Conservation (phyloP, 2,888 invertebrate genomes). For the Acronicta leporina region DNA sequence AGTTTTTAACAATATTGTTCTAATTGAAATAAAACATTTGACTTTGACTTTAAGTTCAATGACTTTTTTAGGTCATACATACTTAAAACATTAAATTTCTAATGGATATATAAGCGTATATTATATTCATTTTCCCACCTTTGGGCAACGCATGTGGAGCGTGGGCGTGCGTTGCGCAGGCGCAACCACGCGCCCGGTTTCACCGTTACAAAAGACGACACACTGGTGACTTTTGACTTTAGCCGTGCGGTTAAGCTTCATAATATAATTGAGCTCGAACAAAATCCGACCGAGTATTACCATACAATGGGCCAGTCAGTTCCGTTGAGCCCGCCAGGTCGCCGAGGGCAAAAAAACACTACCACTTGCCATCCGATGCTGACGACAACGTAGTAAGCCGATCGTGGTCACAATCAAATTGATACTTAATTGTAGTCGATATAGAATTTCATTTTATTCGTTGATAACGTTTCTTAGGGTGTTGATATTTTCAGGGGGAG, state of each 20-base stretch:
- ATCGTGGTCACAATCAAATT: conserved; percentile 39
- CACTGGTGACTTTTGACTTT: conserved; percentile 88
- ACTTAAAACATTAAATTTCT: background rate
- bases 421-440: conserved; percentile 45
- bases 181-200: conserved; percentile 63
- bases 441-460: conserved; percentile 44
- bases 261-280: conserved; percentile 89
- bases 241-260: conserved; percentile 85
- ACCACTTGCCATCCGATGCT: conserved; percentile 71
- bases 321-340: conserved; percentile 87
- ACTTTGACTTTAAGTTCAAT: no score
- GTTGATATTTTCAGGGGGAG: conserved; percentile 58
- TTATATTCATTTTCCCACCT: conserved; percentile 17
- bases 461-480: conserved; percentile 42
- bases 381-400: conserved; percentile 57
- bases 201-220: conserved; percentile 77
- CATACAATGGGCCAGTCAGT: conserved; percentile 88
- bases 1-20: no score
- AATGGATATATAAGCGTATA: background rate
- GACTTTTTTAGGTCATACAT: background rate
- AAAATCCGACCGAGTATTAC: conserved; percentile 87
- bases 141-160: conserved; percentile 34
- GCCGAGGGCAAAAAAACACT: conserved; percentile 87
- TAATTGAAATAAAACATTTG: no score
- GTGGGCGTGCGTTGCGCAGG: conserved; percentile 56